These are phyloP conservation scores for Zaprionus ghesquierei DNA, from an alignment of 1,140 invertebrate genomes.

Conservation along the genomic window DNA sequence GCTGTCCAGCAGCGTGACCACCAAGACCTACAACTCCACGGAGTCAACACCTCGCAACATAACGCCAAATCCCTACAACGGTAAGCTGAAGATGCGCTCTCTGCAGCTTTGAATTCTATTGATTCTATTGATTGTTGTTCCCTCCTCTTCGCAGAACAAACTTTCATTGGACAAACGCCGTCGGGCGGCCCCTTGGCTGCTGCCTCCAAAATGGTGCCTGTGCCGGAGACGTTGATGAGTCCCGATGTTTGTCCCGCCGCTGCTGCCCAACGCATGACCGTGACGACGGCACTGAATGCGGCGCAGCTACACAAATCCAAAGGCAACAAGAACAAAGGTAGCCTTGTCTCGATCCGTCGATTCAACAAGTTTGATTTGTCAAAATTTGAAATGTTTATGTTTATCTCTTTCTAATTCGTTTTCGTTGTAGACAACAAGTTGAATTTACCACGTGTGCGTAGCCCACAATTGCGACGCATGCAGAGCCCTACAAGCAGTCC, in stretches of 20 bases:
- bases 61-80: slow-evolving; percentile 81
- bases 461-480: slow-evolving; percentile 69
- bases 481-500: slow-evolving; percentile 73
- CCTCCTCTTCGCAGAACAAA: slow-evolving; percentile 44
- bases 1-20: slow-evolving; percentile 71
- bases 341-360: not conserved
- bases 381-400: not conserved
- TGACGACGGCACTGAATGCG: slow-evolving; percentile 54
- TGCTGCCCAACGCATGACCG: slow-evolving; percentile 70
- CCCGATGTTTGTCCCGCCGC: slow-evolving; percentile 88
- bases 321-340: slow-evolving; percentile 81
- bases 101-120: not conserved
- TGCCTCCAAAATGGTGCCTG: slow-evolving; percentile 92
- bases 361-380: not conserved
- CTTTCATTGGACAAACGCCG: slow-evolving; percentile 52
- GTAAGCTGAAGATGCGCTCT: slow-evolving; percentile 25
- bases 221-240: slow-evolving; percentile 93
- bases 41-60: slow-evolving; percentile 79
- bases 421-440: slow-evolving; percentile 69
- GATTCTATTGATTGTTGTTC: no score
- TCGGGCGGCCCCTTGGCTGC: slow-evolving; percentile 86
- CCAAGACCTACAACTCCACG: slow-evolving; percentile 75
- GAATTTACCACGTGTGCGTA: slow-evolving; percentile 73
- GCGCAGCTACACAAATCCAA: slow-evolving; percentile 73
- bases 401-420: not conserved